Evolutionary conservation across 2,797 vertebrate species (phyloP).

Genomic region (Macrochelys suwanniensis): DNA sequence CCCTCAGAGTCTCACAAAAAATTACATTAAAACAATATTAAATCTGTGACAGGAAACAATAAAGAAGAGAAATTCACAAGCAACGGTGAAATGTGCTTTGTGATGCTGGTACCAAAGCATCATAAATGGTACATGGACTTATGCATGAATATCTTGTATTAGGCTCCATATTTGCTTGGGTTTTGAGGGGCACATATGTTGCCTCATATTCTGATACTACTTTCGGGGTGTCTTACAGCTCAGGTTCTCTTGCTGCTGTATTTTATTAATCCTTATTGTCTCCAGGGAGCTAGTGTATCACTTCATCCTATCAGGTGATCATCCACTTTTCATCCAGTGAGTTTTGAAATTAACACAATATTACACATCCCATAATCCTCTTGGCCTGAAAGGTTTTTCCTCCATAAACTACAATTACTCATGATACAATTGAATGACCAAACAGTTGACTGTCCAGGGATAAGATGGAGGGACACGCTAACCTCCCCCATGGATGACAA

Average conservation of each 20-base stretch:
- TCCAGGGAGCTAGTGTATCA: not conserved
- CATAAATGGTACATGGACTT: not conserved
- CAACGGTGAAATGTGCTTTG: not conserved
- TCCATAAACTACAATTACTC: not conserved
- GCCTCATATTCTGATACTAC: not conserved
- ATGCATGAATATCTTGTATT: not conserved
- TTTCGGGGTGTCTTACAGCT: not conserved
- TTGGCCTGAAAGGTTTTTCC: not conserved
- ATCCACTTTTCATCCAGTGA: not conserved
- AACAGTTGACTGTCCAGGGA: not conserved
- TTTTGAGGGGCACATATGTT: accelerated
- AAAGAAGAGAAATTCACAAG: not conserved
- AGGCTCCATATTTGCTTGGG: not conserved
- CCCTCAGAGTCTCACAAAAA: not conserved
- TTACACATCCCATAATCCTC: not conserved
- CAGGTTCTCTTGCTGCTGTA: not conserved
- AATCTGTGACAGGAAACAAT: not conserved
- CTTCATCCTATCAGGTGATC: not conserved
- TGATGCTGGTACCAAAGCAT: not conserved
- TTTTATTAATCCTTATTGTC: accelerated
- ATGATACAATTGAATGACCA: not conserved
- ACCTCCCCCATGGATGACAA: too few relatives aligned
- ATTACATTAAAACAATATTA: not conserved
- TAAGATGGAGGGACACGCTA: too few relatives aligned
- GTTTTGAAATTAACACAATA: not conserved